Evolutionary conservation across 1,140 invertebrate genomes (phyloP).

Genomic region (Eumeta japonica): DNA sequence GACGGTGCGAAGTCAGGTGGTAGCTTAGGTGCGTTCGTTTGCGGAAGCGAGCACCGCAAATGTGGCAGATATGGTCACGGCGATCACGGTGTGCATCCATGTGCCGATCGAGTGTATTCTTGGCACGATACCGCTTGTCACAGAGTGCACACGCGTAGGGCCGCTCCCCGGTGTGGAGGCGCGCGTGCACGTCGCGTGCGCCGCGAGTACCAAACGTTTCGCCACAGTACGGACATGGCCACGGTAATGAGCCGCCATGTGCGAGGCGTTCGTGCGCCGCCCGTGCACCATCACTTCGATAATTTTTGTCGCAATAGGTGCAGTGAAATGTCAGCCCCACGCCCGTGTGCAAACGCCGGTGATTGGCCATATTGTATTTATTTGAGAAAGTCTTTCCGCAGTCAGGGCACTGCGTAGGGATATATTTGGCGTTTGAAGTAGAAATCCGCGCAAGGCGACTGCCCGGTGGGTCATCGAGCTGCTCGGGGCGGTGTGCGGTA

Average conservation of each 20-base stretch:
- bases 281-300: constrained; percentile 22
- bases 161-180: constrained; percentile 51
- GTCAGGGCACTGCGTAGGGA: constrained; percentile 30
- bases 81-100: constrained; percentile 32
- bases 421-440: constrained; percentile 21
- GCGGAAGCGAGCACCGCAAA: constrained; percentile 54
- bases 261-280: constrained; percentile 21
- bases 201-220: constrained; percentile 32
- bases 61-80: constrained; percentile 50
- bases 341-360: constrained; percentile 23
- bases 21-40: constrained; percentile 32
- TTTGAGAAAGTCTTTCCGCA: constrained; percentile 34
- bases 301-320: constrained; percentile 20
- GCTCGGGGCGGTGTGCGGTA: constrained; percentile 13
- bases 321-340: constrained; percentile 8
- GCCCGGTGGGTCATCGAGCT: too few species aligned
- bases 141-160: constrained; percentile 61
- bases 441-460: too few species aligned
- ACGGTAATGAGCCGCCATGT: constrained; percentile 26
- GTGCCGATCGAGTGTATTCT: constrained; percentile 30
- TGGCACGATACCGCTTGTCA: constrained; percentile 34
- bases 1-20: constrained; percentile 32
- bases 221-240: constrained; percentile 28
- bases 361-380: constrained; percentile 37
- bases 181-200: constrained; percentile 31